Conservation (phyloP, 2,888 invertebrate genomes). For the Didymodactylos carnosus region DNA sequence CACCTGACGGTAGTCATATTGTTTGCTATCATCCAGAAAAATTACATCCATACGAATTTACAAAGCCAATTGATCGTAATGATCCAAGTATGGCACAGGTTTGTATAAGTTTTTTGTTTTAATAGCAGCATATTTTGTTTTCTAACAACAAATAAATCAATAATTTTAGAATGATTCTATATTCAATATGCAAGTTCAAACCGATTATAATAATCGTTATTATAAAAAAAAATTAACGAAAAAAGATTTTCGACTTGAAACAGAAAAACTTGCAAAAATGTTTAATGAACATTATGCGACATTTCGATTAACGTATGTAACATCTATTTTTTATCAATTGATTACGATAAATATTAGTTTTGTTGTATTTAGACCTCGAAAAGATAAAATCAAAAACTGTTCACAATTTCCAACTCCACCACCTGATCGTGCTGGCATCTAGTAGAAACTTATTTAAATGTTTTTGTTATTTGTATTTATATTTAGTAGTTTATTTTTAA, state of each 20-base stretch:
- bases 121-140: background rate
- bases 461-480: no score
- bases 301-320: background rate
- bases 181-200: background rate
- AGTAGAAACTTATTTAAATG: no score
- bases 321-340: background rate
- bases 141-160: no score
- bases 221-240: background rate
- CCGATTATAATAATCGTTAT: background rate
- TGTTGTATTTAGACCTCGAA: background rate
- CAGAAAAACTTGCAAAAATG: background rate
- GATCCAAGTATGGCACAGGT: background rate
- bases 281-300: background rate
- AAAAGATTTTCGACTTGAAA: background rate
- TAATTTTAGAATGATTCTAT: background rate
- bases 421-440: background rate
- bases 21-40: conserved; percentile 13
- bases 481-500: no score
- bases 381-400: background rate
- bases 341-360: background rate
- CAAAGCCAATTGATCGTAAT: background rate
- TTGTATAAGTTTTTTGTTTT: background rate
- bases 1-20: conserved; percentile 8
- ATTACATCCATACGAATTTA: conserved; percentile 12
- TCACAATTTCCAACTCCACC: background rate